Base-by-base conservation (phyloP, 2,113 vertebrate genomes). In the Colius striatus region DNA sequence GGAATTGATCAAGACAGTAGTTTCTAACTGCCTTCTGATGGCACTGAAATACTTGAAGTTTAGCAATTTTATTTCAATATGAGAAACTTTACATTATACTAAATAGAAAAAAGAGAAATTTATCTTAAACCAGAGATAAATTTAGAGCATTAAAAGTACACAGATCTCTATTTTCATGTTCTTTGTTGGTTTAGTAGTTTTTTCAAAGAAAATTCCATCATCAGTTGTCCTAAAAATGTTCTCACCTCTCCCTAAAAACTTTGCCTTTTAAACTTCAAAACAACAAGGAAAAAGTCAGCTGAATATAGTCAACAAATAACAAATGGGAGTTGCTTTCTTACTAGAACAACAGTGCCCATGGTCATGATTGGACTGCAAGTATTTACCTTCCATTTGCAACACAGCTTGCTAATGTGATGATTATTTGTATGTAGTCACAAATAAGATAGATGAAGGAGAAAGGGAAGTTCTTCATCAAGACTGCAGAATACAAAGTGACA, bases 321-420 rank as follows among this genome's bases (percentile, higher is more conserved):
- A 95, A 94, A 96, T 85, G 80, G 92, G 38, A 41, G 66, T 90
- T 96, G 84, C 90, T 96, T 93, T 90, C 73, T 78, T 91, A 54
- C 63, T 76, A 48, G 65, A 75, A 77, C 2, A 14, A 54, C 11
- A 3, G 48, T 65, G 32, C 43, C 68, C 27, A 13, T 61, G 55
- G 41, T 81, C 57, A 54, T 94, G 86, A 90, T 82, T 67, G 61
- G 22, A 41, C 65, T 72, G 30, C 55, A n/a, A 22, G 32, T 96
- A 92, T 95, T 97, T 97, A 90, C 89, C 38, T 96, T 96, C 76
- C 90, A 95, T 95, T 96, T 93, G 80, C 88, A 95, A 91, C 93
- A 78, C 78, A 93, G 66, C 51, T 95, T 95, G 91, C 78, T 92
- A 89, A 80, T 92, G 76, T 82, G 82, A 55, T 91, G 91, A 71